Conservation (phyloP, 2,888 invertebrate species). For the Drosophila mulleri region DNA sequence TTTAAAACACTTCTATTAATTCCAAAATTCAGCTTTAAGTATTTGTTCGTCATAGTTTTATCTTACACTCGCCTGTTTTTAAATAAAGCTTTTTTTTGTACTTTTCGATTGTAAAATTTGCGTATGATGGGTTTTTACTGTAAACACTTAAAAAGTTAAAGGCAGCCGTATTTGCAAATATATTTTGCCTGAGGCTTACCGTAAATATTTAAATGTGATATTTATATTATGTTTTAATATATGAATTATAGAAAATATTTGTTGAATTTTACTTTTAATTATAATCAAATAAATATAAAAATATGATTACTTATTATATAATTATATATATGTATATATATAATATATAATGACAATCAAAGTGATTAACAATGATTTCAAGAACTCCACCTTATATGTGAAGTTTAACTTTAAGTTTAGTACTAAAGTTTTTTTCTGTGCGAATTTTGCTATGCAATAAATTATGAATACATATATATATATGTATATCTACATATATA, state of each 20-base stretch:
- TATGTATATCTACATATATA: background rate
- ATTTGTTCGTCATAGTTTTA: background rate
- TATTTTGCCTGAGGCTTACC: too few relatives aligned
- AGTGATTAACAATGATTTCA: background rate
- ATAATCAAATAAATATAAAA: too few relatives aligned
- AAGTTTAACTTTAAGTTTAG: constrained; percentile 19
- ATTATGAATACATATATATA: constrained; percentile 29
- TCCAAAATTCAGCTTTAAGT: background rate
- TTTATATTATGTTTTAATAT: background rate
- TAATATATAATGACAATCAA: too few relatives aligned
- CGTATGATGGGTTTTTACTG: background rate
- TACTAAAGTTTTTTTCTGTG: constrained; percentile 48
- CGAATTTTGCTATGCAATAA: constrained; percentile 62
- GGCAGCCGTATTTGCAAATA: too few relatives aligned
- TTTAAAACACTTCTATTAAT: background rate
- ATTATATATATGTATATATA: too few relatives aligned
- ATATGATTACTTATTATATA: too few relatives aligned
- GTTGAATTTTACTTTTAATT: too few relatives aligned
- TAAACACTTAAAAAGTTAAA: background rate
- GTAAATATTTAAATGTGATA: too few relatives aligned
- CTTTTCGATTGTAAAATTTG: background rate
- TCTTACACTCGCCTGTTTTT: background rate
- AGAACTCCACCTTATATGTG: background rate
- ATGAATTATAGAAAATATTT: background rate
- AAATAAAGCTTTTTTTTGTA: background rate